phyloP scores from a whole-genome alignment of 2,113 vertebrate species.

The Oncorhynchus mykiss region DNA sequence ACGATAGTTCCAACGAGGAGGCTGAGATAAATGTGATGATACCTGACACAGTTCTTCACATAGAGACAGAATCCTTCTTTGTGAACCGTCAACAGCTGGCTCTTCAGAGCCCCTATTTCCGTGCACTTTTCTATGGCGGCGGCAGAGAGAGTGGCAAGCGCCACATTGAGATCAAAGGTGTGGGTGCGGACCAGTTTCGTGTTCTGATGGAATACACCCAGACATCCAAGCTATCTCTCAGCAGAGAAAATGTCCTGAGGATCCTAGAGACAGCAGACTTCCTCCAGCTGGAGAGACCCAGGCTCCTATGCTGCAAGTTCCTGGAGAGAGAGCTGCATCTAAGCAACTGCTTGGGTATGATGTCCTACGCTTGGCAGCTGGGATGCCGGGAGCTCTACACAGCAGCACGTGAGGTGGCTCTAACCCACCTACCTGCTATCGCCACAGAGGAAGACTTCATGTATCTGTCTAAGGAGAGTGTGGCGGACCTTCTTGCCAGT shows the following conservation, averaged over 20 bases:
- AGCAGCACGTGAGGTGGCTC: slow-evolving; percentile 75
- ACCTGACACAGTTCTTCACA: slow-evolving; percentile 62
- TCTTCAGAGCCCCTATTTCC: slow-evolving; percentile 79
- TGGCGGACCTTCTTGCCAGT: slow-evolving; percentile 76
- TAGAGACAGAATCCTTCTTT: slow-evolving; percentile 75
- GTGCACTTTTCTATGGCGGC: slow-evolving; percentile 83
- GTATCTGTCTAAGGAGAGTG: slow-evolving; percentile 73
- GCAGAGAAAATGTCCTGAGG: slow-evolving; percentile 74
- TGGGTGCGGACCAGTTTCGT: slow-evolving; percentile 70
- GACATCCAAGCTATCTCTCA: slow-evolving; percentile 66
- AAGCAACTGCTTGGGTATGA: slow-evolving; percentile 84
- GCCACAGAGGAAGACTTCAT: slow-evolving; percentile 76
- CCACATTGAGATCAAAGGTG: slow-evolving; percentile 76
- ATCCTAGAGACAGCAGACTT: slow-evolving; percentile 84
- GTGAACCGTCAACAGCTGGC: slow-evolving; percentile 77
- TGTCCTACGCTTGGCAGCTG: slow-evolving; percentile 79
- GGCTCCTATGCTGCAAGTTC: slow-evolving; percentile 81
- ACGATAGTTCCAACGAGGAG: slow-evolving; percentile 19
- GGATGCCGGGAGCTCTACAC: slow-evolving; percentile 70
- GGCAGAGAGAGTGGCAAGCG: slow-evolving; percentile 72
- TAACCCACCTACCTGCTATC: slow-evolving; percentile 81
- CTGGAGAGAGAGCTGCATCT: slow-evolving; percentile 83
- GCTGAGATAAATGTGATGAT: slow-evolving; percentile 39
- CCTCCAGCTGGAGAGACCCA: slow-evolving; percentile 78
- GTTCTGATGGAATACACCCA: slow-evolving; percentile 73